Base-by-base conservation (phyloP, 2,797 vertebrate genomes). In the Prionace glauca region DNA sequence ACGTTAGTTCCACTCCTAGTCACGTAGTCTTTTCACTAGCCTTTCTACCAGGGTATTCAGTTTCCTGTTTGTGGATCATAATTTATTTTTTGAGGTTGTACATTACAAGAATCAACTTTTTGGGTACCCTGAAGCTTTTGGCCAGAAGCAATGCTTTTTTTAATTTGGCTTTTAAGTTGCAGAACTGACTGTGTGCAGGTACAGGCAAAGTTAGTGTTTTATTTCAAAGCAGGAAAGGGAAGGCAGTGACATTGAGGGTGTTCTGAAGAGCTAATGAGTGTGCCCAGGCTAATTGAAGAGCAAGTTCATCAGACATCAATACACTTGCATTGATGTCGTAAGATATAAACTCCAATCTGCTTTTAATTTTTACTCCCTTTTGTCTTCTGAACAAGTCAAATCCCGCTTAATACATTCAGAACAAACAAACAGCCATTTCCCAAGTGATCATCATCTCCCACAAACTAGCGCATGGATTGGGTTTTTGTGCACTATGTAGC, bases 41-140 rank as follows among this genome's bases (percentile, higher is more conserved):
- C 65, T 67, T 62, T 93, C 67, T 22, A 62, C 62, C 91, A 93
- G 92, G 92, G 92, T 94, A 71, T 71, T 94, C 65, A 94, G 36
- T 94, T 94, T 94, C 92, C 36, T 94, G 26, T 94, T 94, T 94
- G 92, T 94, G 67, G 92, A 94, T 94, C 92, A 72, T 94, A 50
- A 94, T 94, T 94, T 94, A 71, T 94, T 72, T 94, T 94, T 94
- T 90, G 88, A 94, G 10, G 1, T 72, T 72, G 65, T 72, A 94
- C 92, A 94, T 94, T 72, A 94, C 91, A 94, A 50, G 92, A 72
- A 50, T 45, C 92, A 94, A 94, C 67, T 72, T 72, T 91, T 65
- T 91, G 29, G 69, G 26, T 22, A 26, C 41, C 67, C 65, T 16
- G 36, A 69, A 93, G 91, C 91, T 93, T 69, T 88, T 88, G 56